phyloP scores from a whole-genome alignment of 2,113 vertebrate species.

The Centropus unirufus region DNA sequence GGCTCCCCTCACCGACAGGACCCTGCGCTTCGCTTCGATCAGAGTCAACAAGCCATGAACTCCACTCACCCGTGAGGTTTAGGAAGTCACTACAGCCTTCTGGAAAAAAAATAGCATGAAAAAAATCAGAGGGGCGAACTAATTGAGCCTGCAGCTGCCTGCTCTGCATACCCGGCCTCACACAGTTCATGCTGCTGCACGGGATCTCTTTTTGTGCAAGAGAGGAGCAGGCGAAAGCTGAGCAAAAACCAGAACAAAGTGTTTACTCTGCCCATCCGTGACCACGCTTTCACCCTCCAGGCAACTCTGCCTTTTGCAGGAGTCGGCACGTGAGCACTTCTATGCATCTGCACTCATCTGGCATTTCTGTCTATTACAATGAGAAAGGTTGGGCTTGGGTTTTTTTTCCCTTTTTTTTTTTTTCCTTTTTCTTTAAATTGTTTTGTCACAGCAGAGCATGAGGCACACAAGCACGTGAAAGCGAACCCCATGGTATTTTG shows the following conservation, averaged over 20 bases:
- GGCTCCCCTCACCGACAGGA: background rate
- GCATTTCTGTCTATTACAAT: background rate
- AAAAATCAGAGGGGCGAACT: background rate
- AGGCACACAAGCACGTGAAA: rapidly evolving
- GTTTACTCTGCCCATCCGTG: background rate
- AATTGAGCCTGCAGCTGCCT: constrained; percentile 50
- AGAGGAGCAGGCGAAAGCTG: background rate
- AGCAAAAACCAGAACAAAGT: background rate
- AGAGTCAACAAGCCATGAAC: background rate
- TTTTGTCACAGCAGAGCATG: background rate
- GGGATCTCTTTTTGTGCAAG: background rate
- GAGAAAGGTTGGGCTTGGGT: background rate
- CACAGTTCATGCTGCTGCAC: background rate
- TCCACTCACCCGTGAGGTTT: background rate
- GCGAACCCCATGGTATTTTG: background rate
- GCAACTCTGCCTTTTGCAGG: background rate
- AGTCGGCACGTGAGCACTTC: background rate
- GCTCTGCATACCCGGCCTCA: background rate
- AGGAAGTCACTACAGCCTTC: constrained; percentile 43
- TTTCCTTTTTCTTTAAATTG: background rate
- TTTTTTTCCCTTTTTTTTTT: background rate
- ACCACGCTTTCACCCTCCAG: background rate
- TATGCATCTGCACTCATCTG: background rate
- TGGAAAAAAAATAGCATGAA: background rate
- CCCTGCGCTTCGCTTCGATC: background rate